Evolutionary conservation across 2,797 vertebrate species (phyloP), one percentile per base, ranked within the genome.

Genomic region (Sphenodon punctatus): DNA sequence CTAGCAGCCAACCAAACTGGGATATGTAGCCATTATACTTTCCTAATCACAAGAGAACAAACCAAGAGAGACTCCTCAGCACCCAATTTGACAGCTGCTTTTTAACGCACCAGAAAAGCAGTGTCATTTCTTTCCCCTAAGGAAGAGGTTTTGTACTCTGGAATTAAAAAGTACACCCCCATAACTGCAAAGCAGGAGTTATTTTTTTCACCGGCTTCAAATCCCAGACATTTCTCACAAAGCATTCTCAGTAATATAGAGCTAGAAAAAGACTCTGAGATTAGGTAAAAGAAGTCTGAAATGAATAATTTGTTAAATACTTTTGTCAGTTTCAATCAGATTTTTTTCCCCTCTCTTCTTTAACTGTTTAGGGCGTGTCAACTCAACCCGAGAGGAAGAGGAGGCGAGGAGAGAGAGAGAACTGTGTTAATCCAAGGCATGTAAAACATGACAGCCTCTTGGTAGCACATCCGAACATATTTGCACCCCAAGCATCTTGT

Each of bases 21-120:
- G 76, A 38, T 80, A 80, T 69, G 72, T 64, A 77, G 75, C 88
- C 82, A 69, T 89, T 86, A 90, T 76, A 84, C 78, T 80, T 82
- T 80, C 55, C 71, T 83, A 81, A 83, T 78, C 82, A 74, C 70
- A 85, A 80, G 69, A 87, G 78, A 72, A 15, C 13, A 85, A 86
- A 76, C 67, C 73, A n/a, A 84, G 51, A 84, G 20, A 7, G 30
- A 55, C 71, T 88, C 80, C 89, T 76, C 89, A 75, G 70, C 69
- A 80, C 71, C 43, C 78, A 80, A 78, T 30, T 51, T 80, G 75
- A 49, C 69, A 87, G 30, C 27, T 67, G 58, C 23, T n/a, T 88
- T 77, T 67, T 58, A 71, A 36, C 3, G 27, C 69, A 78, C 60
- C 78, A 80, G 51, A 15, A 75, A 75, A 82, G 3, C 10, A 69